phyloP scores from a whole-genome alignment of 2,888 invertebrate genomes.

The Andrena bicolor region DNA sequence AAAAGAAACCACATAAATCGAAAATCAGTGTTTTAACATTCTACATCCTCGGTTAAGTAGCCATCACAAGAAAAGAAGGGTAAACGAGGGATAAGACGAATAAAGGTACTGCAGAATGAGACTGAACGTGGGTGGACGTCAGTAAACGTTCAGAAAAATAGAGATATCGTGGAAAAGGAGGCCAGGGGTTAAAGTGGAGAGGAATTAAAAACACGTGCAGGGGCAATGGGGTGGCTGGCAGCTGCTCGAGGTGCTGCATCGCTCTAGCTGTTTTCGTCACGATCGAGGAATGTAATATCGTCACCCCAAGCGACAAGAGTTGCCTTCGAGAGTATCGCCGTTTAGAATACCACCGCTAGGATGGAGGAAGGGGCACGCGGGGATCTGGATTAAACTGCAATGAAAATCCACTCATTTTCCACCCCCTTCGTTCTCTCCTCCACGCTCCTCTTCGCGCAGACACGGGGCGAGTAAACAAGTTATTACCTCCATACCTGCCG shows the following conservation, averaged over 20 bases:
- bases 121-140: too few species aligned
- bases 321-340: constrained; percentile 80
- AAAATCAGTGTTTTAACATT: too few species aligned
- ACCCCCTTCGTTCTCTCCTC: constrained; percentile 32
- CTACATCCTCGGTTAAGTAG: too few species aligned
- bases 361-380: constrained; percentile 21
- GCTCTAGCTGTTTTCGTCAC: constrained; percentile 82
- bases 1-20: too few species aligned
- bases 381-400: constrained; percentile 83
- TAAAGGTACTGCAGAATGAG: too few species aligned
- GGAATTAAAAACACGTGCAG: constrained; percentile 42
- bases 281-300: constrained; percentile 85
- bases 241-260: constrained; percentile 52
- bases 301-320: constrained; percentile 85
- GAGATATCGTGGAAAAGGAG: background rate
- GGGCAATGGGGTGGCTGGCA: constrained; percentile 30
- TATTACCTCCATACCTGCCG: constrained; percentile 66
- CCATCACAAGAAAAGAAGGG: too few species aligned
- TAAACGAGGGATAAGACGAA: too few species aligned
- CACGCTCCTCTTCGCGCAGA: constrained; percentile 50
- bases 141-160: background rate
- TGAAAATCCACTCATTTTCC: constrained; percentile 82
- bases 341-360: constrained; percentile 74
- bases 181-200: constrained; percentile 19
- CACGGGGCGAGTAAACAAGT: constrained; percentile 70